Evolutionary conservation across 2,888 invertebrate genomes (phyloP).

Genomic region (Myopa tessellatipennis): DNA sequence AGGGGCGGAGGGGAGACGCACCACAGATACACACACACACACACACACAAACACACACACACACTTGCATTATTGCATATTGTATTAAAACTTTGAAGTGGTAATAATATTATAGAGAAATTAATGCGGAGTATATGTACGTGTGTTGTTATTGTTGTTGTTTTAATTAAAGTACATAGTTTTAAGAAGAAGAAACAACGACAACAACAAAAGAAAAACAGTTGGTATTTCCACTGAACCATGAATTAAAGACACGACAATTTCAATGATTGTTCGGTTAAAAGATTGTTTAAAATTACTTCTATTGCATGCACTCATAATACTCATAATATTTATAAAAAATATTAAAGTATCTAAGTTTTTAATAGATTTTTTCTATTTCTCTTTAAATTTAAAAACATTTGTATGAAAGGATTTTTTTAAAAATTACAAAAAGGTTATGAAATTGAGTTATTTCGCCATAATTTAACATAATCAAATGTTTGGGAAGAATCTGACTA

Average conservation of each 20-base stretch:
- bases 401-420: too few relatives aligned
- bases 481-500: too few relatives aligned
- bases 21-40: not conserved
- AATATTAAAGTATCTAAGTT: too few relatives aligned
- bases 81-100: conserved; percentile 18
- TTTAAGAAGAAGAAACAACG: not conserved
- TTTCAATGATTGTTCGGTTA: conserved; percentile 46
- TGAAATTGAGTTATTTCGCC: too few relatives aligned
- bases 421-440: too few relatives aligned
- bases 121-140: conserved; percentile 48
- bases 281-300: not conserved
- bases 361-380: too few relatives aligned
- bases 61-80: not conserved
- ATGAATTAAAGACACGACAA: conserved; percentile 47
- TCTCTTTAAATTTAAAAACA: too few relatives aligned
- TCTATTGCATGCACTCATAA: too few relatives aligned
- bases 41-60: not conserved
- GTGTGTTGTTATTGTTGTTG: conserved; percentile 17
- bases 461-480: too few relatives aligned
- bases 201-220: too few relatives aligned
- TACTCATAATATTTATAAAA: too few relatives aligned
- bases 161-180: conserved; percentile 19
- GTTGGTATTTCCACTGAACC: conserved; percentile 52
- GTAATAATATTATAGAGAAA: conserved; percentile 57
- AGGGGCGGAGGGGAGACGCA: not conserved